Base-by-base conservation (phyloP, 1,140 invertebrate species). In the Drosophila elegans region DNA sequence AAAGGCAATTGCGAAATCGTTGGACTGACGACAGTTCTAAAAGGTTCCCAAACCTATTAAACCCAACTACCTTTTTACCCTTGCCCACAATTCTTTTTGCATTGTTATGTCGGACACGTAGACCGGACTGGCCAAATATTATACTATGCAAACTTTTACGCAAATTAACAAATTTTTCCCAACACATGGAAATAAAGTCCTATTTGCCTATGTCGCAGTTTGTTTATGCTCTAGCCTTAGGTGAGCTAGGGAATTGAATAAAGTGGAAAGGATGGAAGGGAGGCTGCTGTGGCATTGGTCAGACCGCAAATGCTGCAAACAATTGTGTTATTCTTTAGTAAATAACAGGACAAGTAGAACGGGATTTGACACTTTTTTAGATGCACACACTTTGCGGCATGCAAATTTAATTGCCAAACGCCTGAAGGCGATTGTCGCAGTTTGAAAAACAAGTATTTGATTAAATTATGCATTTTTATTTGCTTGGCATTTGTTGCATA, bases 261-360 rank as follows among this genome's bases (percentile, higher is more conserved):
- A 71, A 55, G 38, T 29, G 12, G 44, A 56, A 36, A 52, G 60
- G 53, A 3, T 42, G 71, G 71, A 3, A 3, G n/a, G 10, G 55
- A 12, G 10, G 44, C 25, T 21, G 34, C n/a, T 38, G 55, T 3
- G 44, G 42, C 44, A 10, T n/a, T 63, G 74, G 41, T 21, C 71
- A 51, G 51, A 38, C 75, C 84, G 57, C 84, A 86, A 83, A 80
- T 88, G 83, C 67, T 74, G 66, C 83, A 89, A 88, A 88, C 83
- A 88, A 89, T 89, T 86, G 84, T 88, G 84, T 88, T 89, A 80
- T 88, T 89, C 83, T 83, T 88, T 89, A 88, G 83, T 88, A 88
- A 88, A 88, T 88, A 88, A 77, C 71, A 49, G 61, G 48, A 75
- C 67, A 76, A 64, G 61, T 57, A 72, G 60, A 54, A 69, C 61